Evolutionary conservation across 1,140 invertebrate species (phyloP), one percentile per base, ranked within the genome.

Genomic region (Schmidtea mediterranea): DNA sequence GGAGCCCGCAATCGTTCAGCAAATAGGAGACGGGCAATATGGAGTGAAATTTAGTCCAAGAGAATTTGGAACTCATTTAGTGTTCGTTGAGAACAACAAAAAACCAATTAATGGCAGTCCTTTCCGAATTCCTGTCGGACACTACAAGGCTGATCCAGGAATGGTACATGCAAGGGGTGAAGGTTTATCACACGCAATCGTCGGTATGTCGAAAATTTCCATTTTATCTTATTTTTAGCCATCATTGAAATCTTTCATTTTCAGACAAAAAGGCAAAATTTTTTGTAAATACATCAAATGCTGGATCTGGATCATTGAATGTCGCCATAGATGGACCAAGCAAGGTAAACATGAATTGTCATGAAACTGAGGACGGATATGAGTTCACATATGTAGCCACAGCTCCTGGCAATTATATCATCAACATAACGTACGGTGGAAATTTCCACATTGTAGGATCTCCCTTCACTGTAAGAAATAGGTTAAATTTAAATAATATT

Each of bases 321-420:
- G 82, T 92, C 1, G 87, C 82, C 38, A 78, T 94, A 51, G 86
- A 94, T 62, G 89, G 89, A 1, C 89, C 89, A 0, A 84, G 82
- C 24, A 87, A 90, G 36, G 61, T 89, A 80, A 58, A 49, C 13
- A 36, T 55, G 48, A 48, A 47, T 26, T 55, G 52, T 32, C 22
- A 43, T 5, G 82, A 89, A 61, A 79, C 83, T 1, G 82, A 89
- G 62, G 84, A 82, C 67, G 83, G 82, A 3, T 92, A 94, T 67
- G 90, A 90, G 71, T 86, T 94, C 49, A 76, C 82, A 51, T 95
- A 92, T 69, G 87, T 80, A n/a, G 87, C 87, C 0, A 69, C 87
- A 21, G 76, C 82, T 23, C 81, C 84, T 6, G 87, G 89, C 49
- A 81, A 89, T 66, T 94, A 94, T 61, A 86, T 81, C 61, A 76